These are phyloP conservation scores for Phlogophora meticulosa DNA, from an alignment of 2,888 invertebrate species.

Conservation along the genomic window DNA sequence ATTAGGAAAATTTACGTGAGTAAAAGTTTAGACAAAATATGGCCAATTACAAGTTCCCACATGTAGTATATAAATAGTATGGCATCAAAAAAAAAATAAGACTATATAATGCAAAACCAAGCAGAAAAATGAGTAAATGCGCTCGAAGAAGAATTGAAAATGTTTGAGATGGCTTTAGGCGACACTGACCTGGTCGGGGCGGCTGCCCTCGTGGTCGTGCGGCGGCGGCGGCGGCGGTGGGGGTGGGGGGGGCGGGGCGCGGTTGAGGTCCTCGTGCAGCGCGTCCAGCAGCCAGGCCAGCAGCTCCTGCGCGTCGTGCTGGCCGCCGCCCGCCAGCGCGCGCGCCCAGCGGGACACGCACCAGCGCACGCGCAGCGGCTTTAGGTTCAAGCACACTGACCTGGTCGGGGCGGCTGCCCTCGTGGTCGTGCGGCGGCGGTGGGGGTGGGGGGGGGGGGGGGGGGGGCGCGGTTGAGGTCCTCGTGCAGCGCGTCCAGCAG, in stretches of 20 bases:
- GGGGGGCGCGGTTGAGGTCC: slow-evolving; percentile 95
- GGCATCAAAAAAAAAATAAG: too few species aligned
- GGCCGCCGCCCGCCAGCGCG: slow-evolving; percentile 96
- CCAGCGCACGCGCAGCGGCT: slow-evolving; percentile 95
- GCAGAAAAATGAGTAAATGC: too few species aligned
- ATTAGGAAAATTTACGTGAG: too few species aligned
- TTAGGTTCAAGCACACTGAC: too few species aligned
- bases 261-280: slow-evolving; percentile 97
- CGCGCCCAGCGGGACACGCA: slow-evolving; percentile 97
- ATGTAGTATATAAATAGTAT: too few species aligned
- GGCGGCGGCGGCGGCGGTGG: slow-evolving; percentile 18
- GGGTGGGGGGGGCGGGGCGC: slow-evolving; percentile 84
- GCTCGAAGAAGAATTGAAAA: too few species aligned
- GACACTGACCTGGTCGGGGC: slow-evolving; percentile 94
- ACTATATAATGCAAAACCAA: too few species aligned
- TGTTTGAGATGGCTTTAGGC: too few species aligned
- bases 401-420: slow-evolving; percentile 91
- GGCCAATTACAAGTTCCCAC: too few species aligned
- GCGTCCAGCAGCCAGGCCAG: slow-evolving; percentile 97
- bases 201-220: slow-evolving; percentile 9
- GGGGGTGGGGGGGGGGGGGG: slow-evolving; percentile 26
- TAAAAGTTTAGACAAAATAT: too few species aligned
- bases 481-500: slow-evolving; percentile 97
- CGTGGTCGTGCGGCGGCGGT: neutral
- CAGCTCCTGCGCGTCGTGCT: slow-evolving; percentile 98